These are phyloP conservation scores for Trachops cirrhosus DNA, from an alignment of 2,797 vertebrate species.

Conservation along the genomic window DNA sequence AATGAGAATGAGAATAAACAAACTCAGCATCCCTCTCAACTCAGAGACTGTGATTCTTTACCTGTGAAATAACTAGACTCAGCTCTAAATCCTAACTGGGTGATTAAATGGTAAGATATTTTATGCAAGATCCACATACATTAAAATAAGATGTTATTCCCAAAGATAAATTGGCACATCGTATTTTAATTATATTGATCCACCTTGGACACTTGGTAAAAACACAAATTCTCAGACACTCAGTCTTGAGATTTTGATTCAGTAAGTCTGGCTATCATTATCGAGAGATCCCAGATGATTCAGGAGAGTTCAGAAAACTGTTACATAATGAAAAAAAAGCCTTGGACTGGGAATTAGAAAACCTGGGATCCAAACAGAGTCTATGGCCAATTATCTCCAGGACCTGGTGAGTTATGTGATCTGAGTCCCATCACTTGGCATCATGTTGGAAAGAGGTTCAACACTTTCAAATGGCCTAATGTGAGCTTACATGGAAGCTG, in stretches of 20 bases:
- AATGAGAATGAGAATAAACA: not conserved
- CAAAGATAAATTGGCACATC: not conserved
- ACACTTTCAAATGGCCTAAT: not conserved
- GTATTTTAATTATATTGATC: conserved; percentile 11
- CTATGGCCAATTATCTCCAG: not conserved
- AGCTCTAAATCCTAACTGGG: not conserved
- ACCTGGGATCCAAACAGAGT: not conserved
- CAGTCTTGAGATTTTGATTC: not conserved
- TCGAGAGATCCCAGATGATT: not conserved
- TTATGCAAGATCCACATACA: not conserved
- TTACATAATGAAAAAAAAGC: not conserved
- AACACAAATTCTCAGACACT: conserved; percentile 1
- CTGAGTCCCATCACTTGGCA: not conserved
- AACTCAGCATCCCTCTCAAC: not conserved
- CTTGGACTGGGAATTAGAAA: not conserved
- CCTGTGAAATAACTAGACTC: not conserved
- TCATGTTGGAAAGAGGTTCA: not conserved
- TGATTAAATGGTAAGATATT: not conserved
- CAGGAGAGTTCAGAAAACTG: not conserved
- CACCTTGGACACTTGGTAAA: not conserved
- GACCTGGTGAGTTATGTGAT: not conserved
- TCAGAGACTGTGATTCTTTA: not conserved
- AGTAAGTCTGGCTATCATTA: not conserved
- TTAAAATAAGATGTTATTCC: not conserved
- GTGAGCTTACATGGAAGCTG: not conserved